Percentiles rank a stretch among this genome's conserved stretches.
Evolutionary conservation across 2,797 vertebrate genomes (phyloP).

Genomic region (Fundulus diaphanus): DNA sequence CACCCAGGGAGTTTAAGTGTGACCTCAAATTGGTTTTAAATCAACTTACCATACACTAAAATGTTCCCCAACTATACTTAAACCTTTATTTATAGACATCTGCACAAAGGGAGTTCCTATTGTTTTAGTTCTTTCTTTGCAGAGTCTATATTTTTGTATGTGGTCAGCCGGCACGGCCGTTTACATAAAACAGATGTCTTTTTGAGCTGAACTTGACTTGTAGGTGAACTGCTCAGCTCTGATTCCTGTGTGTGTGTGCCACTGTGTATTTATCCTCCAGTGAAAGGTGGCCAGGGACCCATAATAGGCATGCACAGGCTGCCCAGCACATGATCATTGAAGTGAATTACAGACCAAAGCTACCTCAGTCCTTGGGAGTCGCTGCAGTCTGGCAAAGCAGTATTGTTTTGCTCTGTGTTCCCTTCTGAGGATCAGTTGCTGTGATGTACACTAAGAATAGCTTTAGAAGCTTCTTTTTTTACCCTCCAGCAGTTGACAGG

Average conservation of each 20-base stretch:
- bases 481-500: conserved; percentile 54
- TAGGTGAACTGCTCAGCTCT: conserved; percentile 67
- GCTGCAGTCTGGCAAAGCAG: conserved; percentile 45
- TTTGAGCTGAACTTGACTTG: conserved; percentile 60
- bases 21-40: conserved; percentile 35
- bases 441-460: conserved; percentile 69
- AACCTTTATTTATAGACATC: conserved; percentile 28
- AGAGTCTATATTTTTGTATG: conserved; percentile 52
- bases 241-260: conserved; percentile 30
- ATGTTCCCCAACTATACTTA: conserved; percentile 39
- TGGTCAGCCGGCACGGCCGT: conserved; percentile 40
- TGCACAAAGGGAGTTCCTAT: conserved; percentile 46
- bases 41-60: conserved; percentile 34
- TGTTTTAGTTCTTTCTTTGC: conserved; percentile 47
- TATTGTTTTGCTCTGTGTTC: conserved; percentile 66
- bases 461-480: conserved; percentile 66
- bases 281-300: conserved; percentile 67
- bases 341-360: conserved; percentile 76
- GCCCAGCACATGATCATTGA: conserved; percentile 66
- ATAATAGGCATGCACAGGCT: conserved; percentile 70
- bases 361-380: conserved; percentile 63
- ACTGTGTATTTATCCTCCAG: conserved; percentile 69
- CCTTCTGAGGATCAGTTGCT: conserved; percentile 54
- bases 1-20: conserved; percentile 28
- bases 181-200: conserved; percentile 57